Base-by-base conservation (phyloP, 2,113 vertebrate species). In the Oenanthe melanoleuca region DNA sequence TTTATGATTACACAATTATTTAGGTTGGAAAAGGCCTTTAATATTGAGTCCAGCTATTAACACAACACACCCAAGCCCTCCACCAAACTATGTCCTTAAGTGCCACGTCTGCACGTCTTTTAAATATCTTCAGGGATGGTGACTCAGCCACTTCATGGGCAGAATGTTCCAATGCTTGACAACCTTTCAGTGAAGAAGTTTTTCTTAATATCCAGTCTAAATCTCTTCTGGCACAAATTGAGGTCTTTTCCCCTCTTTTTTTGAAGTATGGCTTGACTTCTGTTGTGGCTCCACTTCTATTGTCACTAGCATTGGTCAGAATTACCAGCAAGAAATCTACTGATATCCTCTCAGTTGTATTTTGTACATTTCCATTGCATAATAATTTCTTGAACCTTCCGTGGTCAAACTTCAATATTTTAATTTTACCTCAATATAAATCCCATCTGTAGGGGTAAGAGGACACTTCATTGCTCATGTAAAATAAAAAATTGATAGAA, bases 31-130 rank as follows among this genome's bases (percentile, higher is more conserved):
- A 70, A 74, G 37, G 52, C 13, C 13, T 12, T 49, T 38, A 59
- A 74, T 34, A 8, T 44, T 7, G 2, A 86, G 26, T 74, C 13
- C 47, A 85, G 5, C 10, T 14, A 3, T 38, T 29, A 65, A 70
- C 8, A 21, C 31, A 53, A 8, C 3, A 16, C 1, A 2, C 6
- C 28, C 22, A 56, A n/a, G 13, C 57, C 19, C 19, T 65, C 20
- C 42, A 18, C 57, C 71, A 26, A 66, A 45, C n/a, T 26, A 10
- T 47, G 34, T 65, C 34, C 29, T 38, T 55, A 24, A 49, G 11
- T 9, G 8, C 23, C 21, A 24, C 7, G 14, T 71, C 15, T 34
- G 3, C 37, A 12, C 0, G 0, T 38, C 37, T 42, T 56, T 37
- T n/a, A 66, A 71, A 44, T 37, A 29, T 23, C 18, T 61, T 42